Base-by-base conservation (phyloP, 2,113 vertebrate genomes). In the Elanus axillaris region DNA sequence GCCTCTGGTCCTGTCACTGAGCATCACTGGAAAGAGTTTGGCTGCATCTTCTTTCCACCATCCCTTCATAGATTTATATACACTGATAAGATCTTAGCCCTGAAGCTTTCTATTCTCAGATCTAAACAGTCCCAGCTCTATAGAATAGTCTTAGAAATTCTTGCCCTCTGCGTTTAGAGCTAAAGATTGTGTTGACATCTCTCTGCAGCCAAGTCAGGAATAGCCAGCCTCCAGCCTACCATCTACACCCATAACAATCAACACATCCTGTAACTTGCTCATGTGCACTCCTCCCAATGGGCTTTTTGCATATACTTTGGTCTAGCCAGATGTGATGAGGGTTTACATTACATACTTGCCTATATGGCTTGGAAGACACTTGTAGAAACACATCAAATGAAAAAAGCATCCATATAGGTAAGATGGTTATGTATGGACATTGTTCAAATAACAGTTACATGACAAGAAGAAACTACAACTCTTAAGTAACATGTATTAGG, bases 251-350 rank as follows among this genome's bases (percentile, higher is more conserved):
- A 6, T 7, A 60, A 68, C 6, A 69, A 73, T 12, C 38, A 63
- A 26, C 21, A n/a, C 26, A 68, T n/a, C 9, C 38, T 63, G 38
- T 34, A 43, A 14, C 20, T 86, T 71, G 19, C 12, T 69, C 7
- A 3, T 23, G 8, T 31, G 29, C 16, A 6, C 8, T 85, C 0
- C 0, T 64, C 32, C n/a, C 64, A 59, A 18, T 42, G 14, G 23
- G 20, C 16, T 45, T 60, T 43, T 52, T 66, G 29, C 50, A 56
- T 12, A 16, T 16, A 16, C 11, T 56, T 77, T 42, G 11, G 42
- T 31, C 50, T 15, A 52, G 16, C 9, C 13, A 60, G 40, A 47
- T 60, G 25, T 6, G 4, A 23, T 4, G 16, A 59, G 12, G 9
- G 7, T 45, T 68, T 73, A 50, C 19, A 10, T 34, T 64, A 19